Evolutionary conservation across 2,888 invertebrate genomes (phyloP).

Genomic region (Antheraea yamamai): DNA sequence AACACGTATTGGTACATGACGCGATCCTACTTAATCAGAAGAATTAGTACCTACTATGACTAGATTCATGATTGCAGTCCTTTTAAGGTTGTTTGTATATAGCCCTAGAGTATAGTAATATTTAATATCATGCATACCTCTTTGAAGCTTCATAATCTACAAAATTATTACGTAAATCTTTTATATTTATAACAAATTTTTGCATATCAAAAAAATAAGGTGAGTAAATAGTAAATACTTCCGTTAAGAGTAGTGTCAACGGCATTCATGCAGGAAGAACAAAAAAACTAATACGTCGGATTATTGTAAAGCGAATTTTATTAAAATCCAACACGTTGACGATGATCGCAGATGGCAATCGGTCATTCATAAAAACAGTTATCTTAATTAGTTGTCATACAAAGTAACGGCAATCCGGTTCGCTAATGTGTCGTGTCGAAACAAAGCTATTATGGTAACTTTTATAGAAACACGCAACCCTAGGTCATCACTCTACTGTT

Average conservation of each 20-base stretch:
- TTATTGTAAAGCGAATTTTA: not conserved
- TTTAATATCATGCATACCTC: no score
- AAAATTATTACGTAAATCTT: not conserved
- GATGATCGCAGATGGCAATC: conserved; percentile 9
- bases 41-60: no score
- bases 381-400: conserved; percentile 43
- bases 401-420: conserved; percentile 45
- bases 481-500: conserved; percentile 19
- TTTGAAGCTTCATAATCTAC: no score
- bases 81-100: no score
- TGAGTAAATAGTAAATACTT: not conserved
- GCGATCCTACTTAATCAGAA: no score
- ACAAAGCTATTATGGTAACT: conserved; percentile 54
- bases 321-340: not conserved
- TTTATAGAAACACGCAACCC: conserved; percentile 34
- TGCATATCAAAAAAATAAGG: not conserved
- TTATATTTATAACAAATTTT: not conserved
- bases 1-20: no score
- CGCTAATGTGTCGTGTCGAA: conserved; percentile 52
- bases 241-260: not conserved
- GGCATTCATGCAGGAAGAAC: not conserved
- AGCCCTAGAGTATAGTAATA: no score
- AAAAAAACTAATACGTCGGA: not conserved
- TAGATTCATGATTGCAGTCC: no score
- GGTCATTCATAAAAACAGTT: conserved; percentile 36